Conservation (phyloP, 1,140 invertebrate genomes). For the Glossosoma conforme region DNA sequence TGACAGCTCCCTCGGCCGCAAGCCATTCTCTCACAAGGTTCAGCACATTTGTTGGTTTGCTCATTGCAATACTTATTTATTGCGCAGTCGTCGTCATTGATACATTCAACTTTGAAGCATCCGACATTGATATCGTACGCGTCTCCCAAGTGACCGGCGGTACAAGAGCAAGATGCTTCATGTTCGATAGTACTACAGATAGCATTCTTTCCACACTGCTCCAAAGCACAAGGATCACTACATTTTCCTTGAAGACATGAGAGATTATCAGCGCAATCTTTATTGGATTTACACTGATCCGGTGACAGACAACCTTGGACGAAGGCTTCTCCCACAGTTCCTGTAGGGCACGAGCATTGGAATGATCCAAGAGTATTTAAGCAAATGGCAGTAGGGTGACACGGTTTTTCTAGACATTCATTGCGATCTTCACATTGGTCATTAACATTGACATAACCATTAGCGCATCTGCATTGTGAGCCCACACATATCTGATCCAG, state of each 20-base stretch:
- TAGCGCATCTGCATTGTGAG: conserved; percentile 71
- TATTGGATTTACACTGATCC: conserved; percentile 63
- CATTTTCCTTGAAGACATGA: conserved; percentile 70
- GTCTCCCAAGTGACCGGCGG: conserved; percentile 75
- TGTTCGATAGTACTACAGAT: conserved; percentile 69
- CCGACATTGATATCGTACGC: conserved; percentile 64
- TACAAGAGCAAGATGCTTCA: conserved; percentile 64
- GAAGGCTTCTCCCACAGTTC: conserved; percentile 74
- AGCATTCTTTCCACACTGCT: conserved; percentile 67
- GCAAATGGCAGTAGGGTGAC: conserved; percentile 73
- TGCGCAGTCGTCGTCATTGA: conserved; percentile 69
- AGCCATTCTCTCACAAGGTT: conserved; percentile 68
- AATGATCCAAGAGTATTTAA: conserved; percentile 76
- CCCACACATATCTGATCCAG: conserved; percentile 73
- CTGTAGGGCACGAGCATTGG: conserved; percentile 70
- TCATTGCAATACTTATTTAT: conserved; percentile 68
- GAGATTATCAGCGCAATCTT: conserved; percentile 66
- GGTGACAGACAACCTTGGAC: conserved; percentile 66
- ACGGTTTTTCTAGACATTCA: conserved; percentile 74
- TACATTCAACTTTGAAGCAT: conserved; percentile 81
- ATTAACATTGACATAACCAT: conserved; percentile 63
- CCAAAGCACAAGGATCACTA: conserved; percentile 65
- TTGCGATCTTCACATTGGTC: conserved; percentile 72
- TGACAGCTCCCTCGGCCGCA: conserved; percentile 72
- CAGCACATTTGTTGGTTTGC: conserved; percentile 71